A percentile compares a stretch with the other conserved stretches of the same genome.
These are phyloP conservation scores for Herpetotheres cachinnans DNA, from an alignment of 2,113 vertebrate genomes.

Conservation along the genomic window DNA sequence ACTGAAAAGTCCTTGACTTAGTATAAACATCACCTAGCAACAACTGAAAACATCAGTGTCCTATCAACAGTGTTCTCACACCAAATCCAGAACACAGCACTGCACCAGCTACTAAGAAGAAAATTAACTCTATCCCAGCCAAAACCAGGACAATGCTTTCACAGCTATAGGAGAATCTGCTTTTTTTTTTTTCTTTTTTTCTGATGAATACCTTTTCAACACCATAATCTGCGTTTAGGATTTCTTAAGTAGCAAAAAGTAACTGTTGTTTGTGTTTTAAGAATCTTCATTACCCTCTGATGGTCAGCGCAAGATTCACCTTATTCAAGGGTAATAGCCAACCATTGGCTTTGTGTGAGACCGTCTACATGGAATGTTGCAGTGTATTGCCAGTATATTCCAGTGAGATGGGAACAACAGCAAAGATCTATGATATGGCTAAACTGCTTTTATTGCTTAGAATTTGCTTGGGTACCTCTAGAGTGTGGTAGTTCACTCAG, in stretches of 20 bases:
- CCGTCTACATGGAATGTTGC: not conserved
- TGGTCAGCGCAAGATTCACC: not conserved
- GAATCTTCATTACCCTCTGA: not conserved
- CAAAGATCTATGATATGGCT: not conserved
- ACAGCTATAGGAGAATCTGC: not conserved
- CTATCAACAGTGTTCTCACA: too few species aligned
- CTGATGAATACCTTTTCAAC: not conserved
- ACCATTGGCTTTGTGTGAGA: not conserved
- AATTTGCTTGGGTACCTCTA: not conserved
- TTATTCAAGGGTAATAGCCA: not conserved
- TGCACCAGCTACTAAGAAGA: too few species aligned
- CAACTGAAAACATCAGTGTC: too few species aligned
- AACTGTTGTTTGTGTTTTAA: not conserved
- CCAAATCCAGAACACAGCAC: too few species aligned
- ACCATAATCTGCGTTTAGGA: not conserved
- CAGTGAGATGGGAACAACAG: not conserved
- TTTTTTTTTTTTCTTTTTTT: not conserved
- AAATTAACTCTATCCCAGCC: too few species aligned
- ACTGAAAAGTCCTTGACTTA: too few species aligned
- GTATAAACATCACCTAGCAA: too few species aligned
- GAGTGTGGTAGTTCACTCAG: not conserved
- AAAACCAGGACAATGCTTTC: not conserved
- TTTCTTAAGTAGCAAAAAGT: not conserved
- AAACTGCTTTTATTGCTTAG: not conserved
- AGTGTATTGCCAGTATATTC: not conserved